Evolutionary conservation across 2,797 vertebrate genomes (phyloP), one percentile per base, ranked within the genome.

Genomic region (Microhierax caerulescens): DNA sequence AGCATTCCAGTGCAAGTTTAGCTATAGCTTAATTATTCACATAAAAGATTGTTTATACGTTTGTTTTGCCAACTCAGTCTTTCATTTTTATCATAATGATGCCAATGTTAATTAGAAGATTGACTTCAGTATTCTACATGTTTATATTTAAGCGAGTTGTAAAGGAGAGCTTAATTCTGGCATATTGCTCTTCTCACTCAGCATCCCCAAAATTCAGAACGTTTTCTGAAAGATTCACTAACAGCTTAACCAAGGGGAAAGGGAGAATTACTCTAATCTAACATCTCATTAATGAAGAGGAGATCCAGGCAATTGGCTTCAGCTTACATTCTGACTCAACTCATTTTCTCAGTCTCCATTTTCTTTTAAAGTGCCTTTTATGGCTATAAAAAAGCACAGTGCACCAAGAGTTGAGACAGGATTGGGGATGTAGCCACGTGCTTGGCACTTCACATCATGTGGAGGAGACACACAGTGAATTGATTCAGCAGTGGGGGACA

Each of bases 51-150:
- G 94, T 96, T 97, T 94, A 51, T 77, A 87, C 34, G 16, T n/a
- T 64, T 54, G 39, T 59, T 68, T 60, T 97, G 96, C 95, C 95
- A 97, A 36, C 95, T 96, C 60, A 37, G 56, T 78, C 95, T 94
- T 97, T 82, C 54, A 65, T 97, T 97, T 96, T 95, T 67, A 74
- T 95, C 90, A 88, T 96, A 91, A 96, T 28, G 0, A 57, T 96
- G 94, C 97, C 97, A 97, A 19, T 54, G 80, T 96, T 97, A 95
- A 97, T 98, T 97, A 97, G 82, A 95, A 96, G 69, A 82, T 86
- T 32, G n/a, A 93, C 79, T 95, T 91, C 7, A 70, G 48, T 70
- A 6, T 96, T 88, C 64, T 36, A 8, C 85, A 51, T 2, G 0
- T 84, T 95, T 94, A 68, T 75, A 17, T 94, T 76, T 88, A 70